These are phyloP conservation scores for Euthynnus affinis DNA, from an alignment of 2,797 vertebrate genomes.

Conservation along the genomic window DNA sequence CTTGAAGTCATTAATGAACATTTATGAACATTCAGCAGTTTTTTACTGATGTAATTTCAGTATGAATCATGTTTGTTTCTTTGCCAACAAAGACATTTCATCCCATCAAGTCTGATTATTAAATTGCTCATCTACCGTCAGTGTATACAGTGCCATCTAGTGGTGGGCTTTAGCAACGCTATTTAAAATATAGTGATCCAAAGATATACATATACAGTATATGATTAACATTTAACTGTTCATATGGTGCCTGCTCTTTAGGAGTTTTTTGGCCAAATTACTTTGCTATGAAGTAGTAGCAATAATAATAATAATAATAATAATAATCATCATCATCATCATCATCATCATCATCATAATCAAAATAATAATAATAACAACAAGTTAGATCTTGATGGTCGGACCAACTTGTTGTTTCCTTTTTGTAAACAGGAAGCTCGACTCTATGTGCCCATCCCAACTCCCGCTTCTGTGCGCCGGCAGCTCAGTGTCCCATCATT, in stretches of 20 bases:
- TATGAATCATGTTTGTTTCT: neutral
- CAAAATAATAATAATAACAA: too few relatives aligned
- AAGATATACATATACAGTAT: too few relatives aligned
- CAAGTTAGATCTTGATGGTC: too few relatives aligned
- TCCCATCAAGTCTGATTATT: neutral
- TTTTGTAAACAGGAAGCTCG: slow-evolving; percentile 81
- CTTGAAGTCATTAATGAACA: neutral
- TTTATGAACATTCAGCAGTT: neutral
- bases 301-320: too few relatives aligned
- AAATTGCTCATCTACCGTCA: neutral
- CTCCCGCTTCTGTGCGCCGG: slow-evolving; percentile 94
- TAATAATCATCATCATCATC: too few relatives aligned
- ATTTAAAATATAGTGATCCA: too few relatives aligned
- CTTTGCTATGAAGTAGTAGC: neutral
- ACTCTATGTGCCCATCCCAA: slow-evolving; percentile 91
- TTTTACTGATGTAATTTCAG: neutral
- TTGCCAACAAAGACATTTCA: slow-evolving; percentile 12
- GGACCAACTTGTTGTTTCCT: neutral
- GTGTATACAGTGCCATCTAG: slow-evolving; percentile 33
- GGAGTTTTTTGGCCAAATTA: neutral
- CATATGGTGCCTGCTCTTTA: too few relatives aligned
- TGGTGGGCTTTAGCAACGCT: neutral
- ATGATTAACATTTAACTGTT: too few relatives aligned
- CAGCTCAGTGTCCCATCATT: slow-evolving; percentile 93
- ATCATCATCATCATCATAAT: too few relatives aligned